phyloP scores from a whole-genome alignment of 2,888 invertebrate species.

The Ectropis crepuscularia region DNA sequence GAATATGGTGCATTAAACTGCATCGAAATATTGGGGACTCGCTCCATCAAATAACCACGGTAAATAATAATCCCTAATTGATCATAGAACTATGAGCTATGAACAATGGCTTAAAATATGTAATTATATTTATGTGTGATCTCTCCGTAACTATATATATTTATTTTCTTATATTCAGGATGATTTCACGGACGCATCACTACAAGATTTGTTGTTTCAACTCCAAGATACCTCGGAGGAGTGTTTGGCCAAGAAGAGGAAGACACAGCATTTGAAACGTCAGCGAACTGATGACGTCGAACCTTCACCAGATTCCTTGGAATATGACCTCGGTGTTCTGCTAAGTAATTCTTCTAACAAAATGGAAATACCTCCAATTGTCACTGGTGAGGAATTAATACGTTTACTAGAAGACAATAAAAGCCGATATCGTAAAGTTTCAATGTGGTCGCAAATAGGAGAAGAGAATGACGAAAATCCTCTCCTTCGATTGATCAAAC shows the following conservation, averaged over 20 bases:
- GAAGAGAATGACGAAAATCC: constrained; percentile 63
- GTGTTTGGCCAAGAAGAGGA: constrained; percentile 68
- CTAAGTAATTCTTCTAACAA: constrained; percentile 61
- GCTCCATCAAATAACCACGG: too few species aligned
- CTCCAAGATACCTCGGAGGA: constrained; percentile 73
- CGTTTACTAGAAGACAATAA: constrained; percentile 67
- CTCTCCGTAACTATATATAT: background rate
- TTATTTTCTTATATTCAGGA: constrained; percentile 60
- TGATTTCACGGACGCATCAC: constrained; percentile 74
- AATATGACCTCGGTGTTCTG: constrained; percentile 62
- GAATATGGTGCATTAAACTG: too few species aligned
- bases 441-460: constrained; percentile 47
- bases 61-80: too few species aligned
- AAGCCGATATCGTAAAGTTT: constrained; percentile 54
- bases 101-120: too few species aligned
- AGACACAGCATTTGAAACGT: constrained; percentile 67
- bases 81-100: too few species aligned
- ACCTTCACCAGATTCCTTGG: constrained; percentile 42
- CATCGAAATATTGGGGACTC: too few species aligned
- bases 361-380: constrained; percentile 56
- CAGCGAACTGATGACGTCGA: constrained; percentile 68
- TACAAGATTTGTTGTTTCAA: constrained; percentile 75
- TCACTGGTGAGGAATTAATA: constrained; percentile 62
- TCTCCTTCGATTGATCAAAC: constrained; percentile 67
- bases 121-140: too few species aligned